These are phyloP conservation scores for Urophycis tenuis DNA, from an alignment of 2,797 vertebrate genomes.

Conservation along the genomic window DNA sequence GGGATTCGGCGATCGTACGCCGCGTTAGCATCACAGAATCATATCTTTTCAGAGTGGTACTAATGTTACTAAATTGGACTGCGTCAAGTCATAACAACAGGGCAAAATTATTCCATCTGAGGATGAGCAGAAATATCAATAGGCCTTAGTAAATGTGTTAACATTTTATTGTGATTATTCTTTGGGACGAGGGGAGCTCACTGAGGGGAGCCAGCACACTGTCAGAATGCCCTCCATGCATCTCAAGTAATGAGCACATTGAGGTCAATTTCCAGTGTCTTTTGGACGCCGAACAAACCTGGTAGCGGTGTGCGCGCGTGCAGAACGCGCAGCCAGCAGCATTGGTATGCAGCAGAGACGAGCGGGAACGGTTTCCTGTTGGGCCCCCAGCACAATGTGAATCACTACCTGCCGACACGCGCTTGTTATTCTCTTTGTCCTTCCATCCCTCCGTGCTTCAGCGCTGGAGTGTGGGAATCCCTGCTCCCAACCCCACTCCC, in stretches of 20 bases:
- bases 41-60: too few species aligned
- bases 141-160: too few species aligned
- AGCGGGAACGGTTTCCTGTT: background rate
- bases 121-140: too few species aligned
- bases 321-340: background rate
- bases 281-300: background rate
- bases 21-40: too few species aligned
- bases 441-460: background rate
- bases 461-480: background rate
- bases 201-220: too few species aligned
- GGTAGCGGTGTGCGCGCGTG: background rate
- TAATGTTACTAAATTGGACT: background rate
- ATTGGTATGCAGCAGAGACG: slow-evolving; percentile 1
- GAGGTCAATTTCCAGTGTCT: too few species aligned
- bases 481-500: background rate
- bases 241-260: too few species aligned
- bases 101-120: too few species aligned
- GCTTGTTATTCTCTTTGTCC: background rate
- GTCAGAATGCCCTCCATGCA: too few species aligned
- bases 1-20: background rate
- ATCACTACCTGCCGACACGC: background rate
- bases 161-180: too few species aligned
- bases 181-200: too few species aligned
- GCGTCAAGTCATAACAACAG: background rate
- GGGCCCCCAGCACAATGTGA: background rate